Conservation (phyloP, 1,140 invertebrate species). For the Pentalonia nigronervosa region DNA sequence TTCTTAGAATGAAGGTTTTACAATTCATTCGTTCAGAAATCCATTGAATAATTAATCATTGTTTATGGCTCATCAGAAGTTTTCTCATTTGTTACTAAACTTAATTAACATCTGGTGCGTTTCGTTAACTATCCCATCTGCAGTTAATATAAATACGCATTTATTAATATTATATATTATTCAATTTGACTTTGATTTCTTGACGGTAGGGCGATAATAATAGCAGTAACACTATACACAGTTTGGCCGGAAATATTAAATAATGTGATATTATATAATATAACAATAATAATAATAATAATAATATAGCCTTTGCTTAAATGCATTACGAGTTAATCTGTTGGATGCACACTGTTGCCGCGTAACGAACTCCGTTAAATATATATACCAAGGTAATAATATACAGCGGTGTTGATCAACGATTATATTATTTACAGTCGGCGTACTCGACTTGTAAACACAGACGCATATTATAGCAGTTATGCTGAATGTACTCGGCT, state of each 20-base stretch:
- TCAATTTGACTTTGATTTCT: background rate
- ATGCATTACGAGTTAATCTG: background rate
- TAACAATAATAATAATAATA: background rate
- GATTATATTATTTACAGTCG: background rate
- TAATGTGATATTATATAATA: background rate
- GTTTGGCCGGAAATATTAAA: background rate
- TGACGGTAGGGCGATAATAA: background rate
- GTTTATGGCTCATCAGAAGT: background rate
- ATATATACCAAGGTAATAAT: background rate
- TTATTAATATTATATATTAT: background rate
- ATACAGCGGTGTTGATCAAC: background rate
- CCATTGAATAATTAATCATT: conserved; percentile 23
- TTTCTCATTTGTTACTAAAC: conserved; percentile 39
- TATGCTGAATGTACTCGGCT: background rate
- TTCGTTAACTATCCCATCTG: background rate
- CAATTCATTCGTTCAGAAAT: background rate
- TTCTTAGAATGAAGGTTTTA: background rate
- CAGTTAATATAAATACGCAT: background rate
- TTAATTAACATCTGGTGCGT: conserved; percentile 7
- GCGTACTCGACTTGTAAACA: background rate
- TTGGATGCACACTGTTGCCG: background rate
- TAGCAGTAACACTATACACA: background rate
- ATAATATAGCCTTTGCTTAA: background rate
- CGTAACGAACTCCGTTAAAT: background rate
- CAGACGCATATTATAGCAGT: background rate